Evolutionary conservation across 2,797 vertebrate species (phyloP), one percentile per base, ranked within the genome.

Genomic region (Schizothorax lantsangensis): DNA sequence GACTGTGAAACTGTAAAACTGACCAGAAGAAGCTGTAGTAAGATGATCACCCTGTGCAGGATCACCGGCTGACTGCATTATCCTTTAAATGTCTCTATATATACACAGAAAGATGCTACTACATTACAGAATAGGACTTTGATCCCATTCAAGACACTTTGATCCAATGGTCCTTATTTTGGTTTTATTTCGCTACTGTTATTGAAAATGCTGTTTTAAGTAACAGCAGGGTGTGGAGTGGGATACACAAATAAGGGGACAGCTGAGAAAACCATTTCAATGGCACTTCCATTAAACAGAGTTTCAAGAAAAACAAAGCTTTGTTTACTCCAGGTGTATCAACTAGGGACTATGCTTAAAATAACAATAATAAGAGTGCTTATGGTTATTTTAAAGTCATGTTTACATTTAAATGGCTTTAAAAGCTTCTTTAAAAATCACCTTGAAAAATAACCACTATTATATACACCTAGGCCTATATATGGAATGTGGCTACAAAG

Each of bases 201-300:
- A n/a, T n/a, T 40, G 21, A 33, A 38, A 90, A 43, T 17, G 45
- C 84, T 88, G 88, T 90, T 88, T 79, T 86, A 81, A 82, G 77
- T 81, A 80, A 79, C 59, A 88, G 73, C 82, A 88, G 90, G 87
- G 79, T n/a, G 72, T 87, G 87, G 86, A 86, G 45, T 17, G 54
- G 36, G 78, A 64, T 36, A 57, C 30, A 62, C 23, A 84, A 89
- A 86, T 38, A 82, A 69, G n/a, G 45, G 43, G 30, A 38, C 75
- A 87, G 74, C 66, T 64, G 73, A 71, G 43, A 80, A 71, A 79
- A 33, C 64, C 36, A 57, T 64, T 79, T 77, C 33, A 49, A 68
- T 8, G 30, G 26, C 36, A 69, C 36, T 66, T 64, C 30, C 21
- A 21, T 79, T 52, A 84, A 78, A 77, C 59, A 78, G 10, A 59